Evolutionary conservation across 2,113 vertebrate species (phyloP), one percentile per base, ranked within the genome.

Genomic region (Tauraco erythrolophus): DNA sequence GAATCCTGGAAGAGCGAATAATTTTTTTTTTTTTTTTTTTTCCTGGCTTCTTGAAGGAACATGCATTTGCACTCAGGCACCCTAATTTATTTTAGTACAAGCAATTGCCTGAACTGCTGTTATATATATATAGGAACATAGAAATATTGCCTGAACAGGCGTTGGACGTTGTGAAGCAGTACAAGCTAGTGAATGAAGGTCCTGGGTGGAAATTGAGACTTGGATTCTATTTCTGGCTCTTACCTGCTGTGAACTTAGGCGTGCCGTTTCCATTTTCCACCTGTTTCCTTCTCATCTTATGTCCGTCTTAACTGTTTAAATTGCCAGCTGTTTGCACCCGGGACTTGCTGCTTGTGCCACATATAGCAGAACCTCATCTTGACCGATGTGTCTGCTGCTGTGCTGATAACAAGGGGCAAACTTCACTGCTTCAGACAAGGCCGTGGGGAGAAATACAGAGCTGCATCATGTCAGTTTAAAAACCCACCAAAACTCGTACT

Each of bases 281-380:
- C 96, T 95, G 92, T 84, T 88, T 91, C 43, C 39, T 88, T 95
- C 87, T 81, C 80, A 78, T 94, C 93, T 94, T 24, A 0, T 71
- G 9, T 89, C 77, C 70, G 48, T 84, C 79, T 46, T 28, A 39
- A 54, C 33, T 85, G 2, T 64, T 78, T n/a, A 30, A 72, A 60
- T 35, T 79, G 45, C 76, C 64, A 66, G 86, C 84, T 89, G 56
- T 87, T 74, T 92, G 76, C 27, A 89, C 27, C 37, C 2, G 0
- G 58, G 76, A 3, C 43, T 86, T 39, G 31, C 50, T 61, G 14
- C 46, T 84, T 79, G 57, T 89, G 74, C 74, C 65, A 23, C 0
- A 1, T 75, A 5, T 7, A 84, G 65, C 69, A 71, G 77, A 78
- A 48, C 19, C 45, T 68, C 31, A 4, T 56, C 54, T 30, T 84